Conservation (phyloP, 2,797 vertebrate genomes). For the Crypturellus tataupa region DNA sequence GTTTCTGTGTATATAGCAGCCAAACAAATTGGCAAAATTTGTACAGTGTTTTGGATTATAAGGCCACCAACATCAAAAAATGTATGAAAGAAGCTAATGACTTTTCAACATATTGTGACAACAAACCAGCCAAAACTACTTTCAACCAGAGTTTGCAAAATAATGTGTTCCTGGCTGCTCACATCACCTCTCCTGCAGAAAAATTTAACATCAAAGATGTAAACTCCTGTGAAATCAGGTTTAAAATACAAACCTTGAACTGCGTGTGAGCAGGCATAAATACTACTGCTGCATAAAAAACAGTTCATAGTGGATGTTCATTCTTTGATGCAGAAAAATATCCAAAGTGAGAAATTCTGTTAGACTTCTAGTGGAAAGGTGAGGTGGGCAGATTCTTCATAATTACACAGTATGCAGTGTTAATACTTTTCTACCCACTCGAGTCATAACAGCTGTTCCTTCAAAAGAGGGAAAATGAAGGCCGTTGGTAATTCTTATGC, state of each 20-base stretch:
- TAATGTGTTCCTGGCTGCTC: slow-evolving; percentile 27
- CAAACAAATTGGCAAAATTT: slow-evolving; percentile 37
- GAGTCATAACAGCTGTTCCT: slow-evolving; percentile 68
- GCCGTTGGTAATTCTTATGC: slow-evolving; percentile 61
- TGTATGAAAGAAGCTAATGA: slow-evolving; percentile 16
- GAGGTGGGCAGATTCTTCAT: slow-evolving; percentile 29
- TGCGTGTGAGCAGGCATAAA: neutral
- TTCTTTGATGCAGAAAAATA: neutral
- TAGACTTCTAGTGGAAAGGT: slow-evolving; percentile 13
- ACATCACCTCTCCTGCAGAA: neutral
- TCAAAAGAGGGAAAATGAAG: slow-evolving; percentile 37
- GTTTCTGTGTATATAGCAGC: neutral
- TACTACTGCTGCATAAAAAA: neutral
- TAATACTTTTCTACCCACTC: slow-evolving; percentile 57
- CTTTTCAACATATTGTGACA: slow-evolving; percentile 49
- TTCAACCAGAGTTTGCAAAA: neutral
- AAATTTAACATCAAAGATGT: slow-evolving; percentile 20
- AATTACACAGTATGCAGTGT: neutral
- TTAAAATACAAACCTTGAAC: neutral
- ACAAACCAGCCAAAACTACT: slow-evolving; percentile 45
- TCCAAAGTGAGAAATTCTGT: neutral
- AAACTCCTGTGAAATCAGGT: slow-evolving; percentile 1
- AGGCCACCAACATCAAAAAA: slow-evolving; percentile 41
- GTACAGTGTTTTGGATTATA: neutral
- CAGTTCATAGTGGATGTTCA: neutral